Evolutionary conservation across 2,888 invertebrate genomes (phyloP), one percentile per base, ranked within the genome.

Genomic region (Norana najaformis): DNA sequence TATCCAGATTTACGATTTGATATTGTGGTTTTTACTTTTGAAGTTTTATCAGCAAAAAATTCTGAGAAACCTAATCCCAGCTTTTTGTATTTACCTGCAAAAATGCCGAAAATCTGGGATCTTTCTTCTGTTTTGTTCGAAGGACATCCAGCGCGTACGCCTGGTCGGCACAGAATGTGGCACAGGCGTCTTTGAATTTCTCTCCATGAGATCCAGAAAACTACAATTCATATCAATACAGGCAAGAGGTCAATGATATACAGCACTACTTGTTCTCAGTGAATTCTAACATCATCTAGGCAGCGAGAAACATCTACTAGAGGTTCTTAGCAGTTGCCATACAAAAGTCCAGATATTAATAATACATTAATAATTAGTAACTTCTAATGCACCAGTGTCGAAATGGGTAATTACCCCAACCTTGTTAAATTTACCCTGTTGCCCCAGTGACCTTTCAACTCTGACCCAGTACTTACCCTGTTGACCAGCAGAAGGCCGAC

Each of bases 121-220:
- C 97, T 95, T 97, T 97, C 93, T 97, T 96, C 88, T 97, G 96
- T 16, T 96, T 95, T 94, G 97, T 97, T 91, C 97, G 96, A 91
- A 98, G 96, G 5, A 96, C 96, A 92, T 98, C 98, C 90, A 98
- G 95, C 1, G 97, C 98, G 93, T 97, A 96, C 92, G 98, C 97
- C 95, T 98, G 98, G n/a, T 97, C 96, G 93, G 97, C 96, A 94
- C 98, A 98, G 95, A 98, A 98, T 36, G 96, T 96, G 0, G 98
- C 97, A 36, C 97, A 97, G 0, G 97, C 96, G 91, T 96, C 96
- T 94, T 97, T 97, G 92, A 97, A 96, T 0, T 96, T 95, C 91
- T 97, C 97, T 1, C 98, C 98, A 89, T 96, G 95, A 94, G 96
- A 96, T 36, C 97, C 97, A 93, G 97, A 97, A 95, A 98, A 97